These are phyloP conservation scores for Tetheella fluctuosa DNA, from an alignment of 2,888 invertebrate genomes.

Conservation along the genomic window DNA sequence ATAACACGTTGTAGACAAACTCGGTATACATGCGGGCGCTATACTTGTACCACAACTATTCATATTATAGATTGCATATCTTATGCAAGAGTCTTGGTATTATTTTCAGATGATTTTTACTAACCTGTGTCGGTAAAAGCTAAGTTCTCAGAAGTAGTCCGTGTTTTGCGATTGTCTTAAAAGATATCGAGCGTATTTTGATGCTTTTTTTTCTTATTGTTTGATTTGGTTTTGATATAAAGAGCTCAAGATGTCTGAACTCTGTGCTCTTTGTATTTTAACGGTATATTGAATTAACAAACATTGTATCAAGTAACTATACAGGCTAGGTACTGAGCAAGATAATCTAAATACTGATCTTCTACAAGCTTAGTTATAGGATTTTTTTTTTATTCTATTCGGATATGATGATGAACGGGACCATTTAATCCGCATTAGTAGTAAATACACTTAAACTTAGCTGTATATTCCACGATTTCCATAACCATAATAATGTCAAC, in stretches of 20 bases:
- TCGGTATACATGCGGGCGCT: slow-evolving; percentile 2
- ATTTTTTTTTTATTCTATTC: too few relatives aligned
- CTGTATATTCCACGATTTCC: neutral
- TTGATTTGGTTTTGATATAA: neutral
- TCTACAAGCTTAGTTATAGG: neutral
- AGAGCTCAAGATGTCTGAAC: slow-evolving; percentile 5
- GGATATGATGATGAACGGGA: neutral
- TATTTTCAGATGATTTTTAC: neutral
- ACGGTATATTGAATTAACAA: neutral
- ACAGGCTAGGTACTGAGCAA: neutral
- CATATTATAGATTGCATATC: neutral
- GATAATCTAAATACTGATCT: neutral
- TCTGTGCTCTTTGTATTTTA: neutral
- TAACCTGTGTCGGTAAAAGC: neutral
- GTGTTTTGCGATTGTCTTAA: slow-evolving; percentile 5
- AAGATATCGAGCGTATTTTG: slow-evolving; percentile 6
- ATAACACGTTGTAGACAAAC: slow-evolving; percentile 51
- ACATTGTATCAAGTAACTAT: neutral
- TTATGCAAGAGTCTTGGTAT: neutral
- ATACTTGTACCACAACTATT: slow-evolving; percentile 7
- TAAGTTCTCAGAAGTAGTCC: slow-evolving; percentile 5
- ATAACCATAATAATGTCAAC: neutral
- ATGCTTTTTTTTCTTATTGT: neutral
- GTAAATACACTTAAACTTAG: neutral
- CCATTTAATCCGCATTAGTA: neutral